Base-by-base conservation (phyloP, 2,113 vertebrate species). In the Vulpes vulpes region DNA sequence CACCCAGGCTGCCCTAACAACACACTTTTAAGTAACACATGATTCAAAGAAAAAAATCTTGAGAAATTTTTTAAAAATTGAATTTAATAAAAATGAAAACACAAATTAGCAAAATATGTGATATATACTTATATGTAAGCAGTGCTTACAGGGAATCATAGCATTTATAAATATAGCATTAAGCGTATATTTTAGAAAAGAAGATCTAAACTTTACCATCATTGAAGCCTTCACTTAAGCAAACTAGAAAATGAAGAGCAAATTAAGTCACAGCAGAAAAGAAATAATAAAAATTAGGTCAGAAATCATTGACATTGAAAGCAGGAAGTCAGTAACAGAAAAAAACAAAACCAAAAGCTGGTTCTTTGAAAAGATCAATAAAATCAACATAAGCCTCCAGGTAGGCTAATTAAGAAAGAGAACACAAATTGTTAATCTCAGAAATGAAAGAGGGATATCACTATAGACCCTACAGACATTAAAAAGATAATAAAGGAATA, bases 301-400 rank as follows among this genome's bases (percentile, higher is more conserved):
- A 88, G 62, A 94, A 94, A 89, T 51, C 8, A 53, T 71, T 94
- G 64, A 30, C 69, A 94, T 30, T 69, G 8, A 60, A 81, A 81
- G 49, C 8, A 89, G 22, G 22, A 94, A 88, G 69, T 89, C 30
- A 71, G 38, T 73, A 38, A 89, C 43, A 38, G 16, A 71, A 60
- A 74, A 69, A 60, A 67, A 78, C 4, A 62, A 80, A 53, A 71
- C 10, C 35, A 80, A 89, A 69, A 89, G 19, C 15, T 94, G 57
- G 78, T 64, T 74, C 67, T 94, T 82, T 89, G 76, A 73, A 80
- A 89, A 89, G 32, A 64, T 82, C 19, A 73, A 73, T 62, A 55
- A 62, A 55, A 73, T 64, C 35, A 30, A 74, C 64, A 74, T 83
- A 74, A n/a, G 19, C n/a, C 25, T 82, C 49, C 53, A 82, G 15